Evolutionary conservation across 2,888 invertebrate species (phyloP), one percentile per base, ranked within the genome.

Genomic region (Lasius platythorax): DNA sequence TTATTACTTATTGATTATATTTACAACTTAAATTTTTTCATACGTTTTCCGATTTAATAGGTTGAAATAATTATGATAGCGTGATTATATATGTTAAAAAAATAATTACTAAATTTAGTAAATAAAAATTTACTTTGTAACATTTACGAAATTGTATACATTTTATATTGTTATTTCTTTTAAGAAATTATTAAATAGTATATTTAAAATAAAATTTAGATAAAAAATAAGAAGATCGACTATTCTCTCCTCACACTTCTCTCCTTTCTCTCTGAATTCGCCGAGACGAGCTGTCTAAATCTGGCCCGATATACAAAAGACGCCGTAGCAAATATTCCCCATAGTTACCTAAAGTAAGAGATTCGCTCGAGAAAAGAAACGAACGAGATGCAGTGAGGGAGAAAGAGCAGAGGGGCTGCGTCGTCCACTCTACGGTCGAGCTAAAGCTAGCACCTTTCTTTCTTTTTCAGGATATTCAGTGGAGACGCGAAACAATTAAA

Each of bases 401-500:
- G 30, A 15, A 23, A 18, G 30, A 40, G 28, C n/a, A 11, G 56
- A 43, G 8, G 18, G 58, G 0, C 61, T 23, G n/a, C 28, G 67
- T 37, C 28, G 67, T 37, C 37, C 37, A 33, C 30, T 56, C 12
- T 28, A 78, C 5, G 40, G 58, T 33, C 43, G 73, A 61, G 37
- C 18, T 81, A 18, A 79, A 43, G 18, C 30, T 28, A 12, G 33
- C 12, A 6, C 37, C 46, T 70, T 81, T 79, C 70, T 82, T 87
- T 83, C 46, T 83, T 84, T 91, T 84, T 91, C 89, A 92, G 92
- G 85, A 89, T 88, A 91, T 91, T 92, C 89, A 89, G 85, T 90
- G 92, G 90, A 91, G 89, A 90, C 85, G 90, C 89, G 89, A 89
- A 88, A 89, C 88, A 91, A 91, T 91, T 89, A 91, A 91, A 92